Conservation (phyloP, 2,113 vertebrate genomes). For the Eublepharis macularius region DNA sequence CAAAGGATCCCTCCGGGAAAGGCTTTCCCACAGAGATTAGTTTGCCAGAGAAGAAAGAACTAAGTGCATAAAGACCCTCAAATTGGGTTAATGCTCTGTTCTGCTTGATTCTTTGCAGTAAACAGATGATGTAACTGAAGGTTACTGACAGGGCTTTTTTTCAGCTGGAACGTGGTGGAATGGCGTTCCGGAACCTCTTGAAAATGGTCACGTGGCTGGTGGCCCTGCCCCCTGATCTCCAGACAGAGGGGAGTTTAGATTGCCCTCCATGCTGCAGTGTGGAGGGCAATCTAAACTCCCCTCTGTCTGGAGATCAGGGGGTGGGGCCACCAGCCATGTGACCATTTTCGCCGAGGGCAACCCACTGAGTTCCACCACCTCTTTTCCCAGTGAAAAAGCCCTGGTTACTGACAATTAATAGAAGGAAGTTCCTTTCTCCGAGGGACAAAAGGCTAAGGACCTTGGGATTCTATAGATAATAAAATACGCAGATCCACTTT, state of each 20-base stretch:
- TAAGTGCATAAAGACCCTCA: not conserved
- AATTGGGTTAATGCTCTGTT: not conserved
- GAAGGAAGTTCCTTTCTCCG: not conserved
- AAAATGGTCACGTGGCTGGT: too few species aligned
- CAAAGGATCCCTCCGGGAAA: not conserved
- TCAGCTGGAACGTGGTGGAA: too few species aligned
- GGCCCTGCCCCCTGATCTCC: too few species aligned
- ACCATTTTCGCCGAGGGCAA: too few species aligned
- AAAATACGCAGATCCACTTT: not conserved
- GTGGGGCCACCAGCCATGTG: too few species aligned
- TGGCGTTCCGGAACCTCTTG: too few species aligned
- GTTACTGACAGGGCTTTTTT: not conserved
- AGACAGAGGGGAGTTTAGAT: too few species aligned
- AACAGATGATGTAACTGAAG: not conserved
- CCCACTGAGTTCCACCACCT: too few species aligned
- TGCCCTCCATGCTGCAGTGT: too few species aligned
- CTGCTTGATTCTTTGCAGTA: not conserved
- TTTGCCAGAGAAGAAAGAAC: not conserved
- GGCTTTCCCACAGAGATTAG: slow-evolving; percentile 3
- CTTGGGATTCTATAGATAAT: not conserved
- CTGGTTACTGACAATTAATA: not conserved
- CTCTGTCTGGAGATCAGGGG: too few species aligned
- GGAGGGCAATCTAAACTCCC: too few species aligned
- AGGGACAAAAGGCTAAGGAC: not conserved
- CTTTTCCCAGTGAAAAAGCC: too few species aligned